phyloP scores from a whole-genome alignment of 2,888 invertebrate genomes.

The Endotricha flammealis region DNA sequence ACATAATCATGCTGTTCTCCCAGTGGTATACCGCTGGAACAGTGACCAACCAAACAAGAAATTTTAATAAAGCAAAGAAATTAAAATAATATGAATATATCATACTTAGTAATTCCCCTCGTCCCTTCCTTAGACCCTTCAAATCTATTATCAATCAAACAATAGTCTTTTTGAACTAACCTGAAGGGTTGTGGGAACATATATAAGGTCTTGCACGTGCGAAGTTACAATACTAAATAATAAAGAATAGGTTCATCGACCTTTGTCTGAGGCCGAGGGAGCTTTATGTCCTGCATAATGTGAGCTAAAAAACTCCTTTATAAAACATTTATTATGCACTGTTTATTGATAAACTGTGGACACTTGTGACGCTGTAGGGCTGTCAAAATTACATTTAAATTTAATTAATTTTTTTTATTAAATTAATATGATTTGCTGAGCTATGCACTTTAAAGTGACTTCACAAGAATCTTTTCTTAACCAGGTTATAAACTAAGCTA shows the following conservation, averaged over 20 bases:
- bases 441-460: too few species aligned
- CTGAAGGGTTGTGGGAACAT: not conserved
- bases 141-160: not conserved
- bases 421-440: too few species aligned
- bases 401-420: too few species aligned
- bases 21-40: too few species aligned
- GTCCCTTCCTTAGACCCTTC: too few species aligned
- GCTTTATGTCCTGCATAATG: conserved; percentile 29
- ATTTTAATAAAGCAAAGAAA: too few species aligned
- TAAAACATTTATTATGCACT: conserved; percentile 38
- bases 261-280: conserved; percentile 26
- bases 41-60: too few species aligned
- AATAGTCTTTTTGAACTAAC: not conserved
- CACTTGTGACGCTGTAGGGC: conserved; percentile 34
- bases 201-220: not conserved
- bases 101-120: too few species aligned
- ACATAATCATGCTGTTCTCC: too few species aligned
- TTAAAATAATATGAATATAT: too few species aligned
- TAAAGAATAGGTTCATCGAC: conserved; percentile 13
- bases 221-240: not conserved
- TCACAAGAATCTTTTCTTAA: too few species aligned
- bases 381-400: conserved; percentile 11
- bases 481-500: too few species aligned
- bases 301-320: conserved; percentile 33
- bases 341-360: conserved; percentile 31